Evolutionary conservation across 2,113 vertebrate species (phyloP).

Genomic region (Microcebus griseorufus): DNA sequence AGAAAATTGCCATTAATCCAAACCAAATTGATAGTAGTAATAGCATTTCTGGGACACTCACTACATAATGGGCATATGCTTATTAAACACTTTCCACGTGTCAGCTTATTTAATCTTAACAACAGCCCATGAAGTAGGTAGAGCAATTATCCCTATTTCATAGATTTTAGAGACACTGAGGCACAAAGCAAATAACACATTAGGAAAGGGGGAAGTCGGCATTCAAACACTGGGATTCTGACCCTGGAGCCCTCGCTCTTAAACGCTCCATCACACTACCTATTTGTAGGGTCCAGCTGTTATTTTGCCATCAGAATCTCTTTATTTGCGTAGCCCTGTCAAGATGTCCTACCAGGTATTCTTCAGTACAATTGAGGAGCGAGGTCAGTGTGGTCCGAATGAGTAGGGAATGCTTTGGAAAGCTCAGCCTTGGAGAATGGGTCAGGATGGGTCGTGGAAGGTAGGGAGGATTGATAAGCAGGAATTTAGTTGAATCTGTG

Average conservation of each 20-base stretch:
- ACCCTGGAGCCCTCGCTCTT: neutral
- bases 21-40: neutral
- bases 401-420: neutral
- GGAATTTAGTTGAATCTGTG: neutral
- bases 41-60: neutral
- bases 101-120: neutral
- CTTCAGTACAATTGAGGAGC: neutral
- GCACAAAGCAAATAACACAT: neutral
- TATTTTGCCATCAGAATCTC: neutral
- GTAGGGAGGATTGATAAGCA: neutral
- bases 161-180: neutral
- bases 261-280: neutral
- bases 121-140: neutral
- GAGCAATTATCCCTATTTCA: neutral
- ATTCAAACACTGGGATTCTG: neutral
- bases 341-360: neutral
- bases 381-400: neutral
- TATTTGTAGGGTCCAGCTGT: neutral
- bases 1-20: neutral
- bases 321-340: neutral
- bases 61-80: neutral
- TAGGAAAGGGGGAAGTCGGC: neutral
- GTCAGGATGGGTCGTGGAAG: neutral
- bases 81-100: neutral
- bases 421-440: neutral